Base-by-base conservation (phyloP, 2,797 vertebrate genomes). In the Lycodopsis pacificus region DNA sequence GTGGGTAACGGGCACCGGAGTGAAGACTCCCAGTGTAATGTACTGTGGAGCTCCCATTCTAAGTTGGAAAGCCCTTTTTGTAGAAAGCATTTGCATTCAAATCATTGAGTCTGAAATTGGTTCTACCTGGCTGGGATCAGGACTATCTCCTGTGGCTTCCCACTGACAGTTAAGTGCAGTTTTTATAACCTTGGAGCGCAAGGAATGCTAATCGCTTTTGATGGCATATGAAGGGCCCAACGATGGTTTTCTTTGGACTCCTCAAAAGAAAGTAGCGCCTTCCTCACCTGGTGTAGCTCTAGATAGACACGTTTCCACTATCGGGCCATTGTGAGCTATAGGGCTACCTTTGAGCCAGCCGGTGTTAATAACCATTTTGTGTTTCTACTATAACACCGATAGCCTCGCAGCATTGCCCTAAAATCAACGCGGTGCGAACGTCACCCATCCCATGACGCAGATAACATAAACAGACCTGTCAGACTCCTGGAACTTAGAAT, bases 31-130 rank as follows among this genome's bases (percentile, higher is more conserved):
- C 86, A 88, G 86, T 86, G 81, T 92, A 93, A 93, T 93, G 93
- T 90, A 89, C 83, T 88, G 86, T 84, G 89, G 86, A 88, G 87
- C 80, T 72, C 42, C 73, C 71, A 71, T 80, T 91, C 69, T 34
- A 56, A 87, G 90, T 82, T 82, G 81, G 92, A 91, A 90, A 86
- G 81, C 71, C 76, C 67, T 85, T 85, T 91, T 87, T 86, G 89
- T 91, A 44, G 86, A 71, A 79, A 86, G 87, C 84, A 95, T 95
- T 95, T 95, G 94, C 94, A 95, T 95, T 94, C 93, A 93, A 94
- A 94, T 95, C 92, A 94, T 87, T 91, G 88, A 92, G 89, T 94
- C 89, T 94, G 91, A 94, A 94, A 95, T 95, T 94, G 94, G 92
- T 94, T 95, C 90, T 91, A 93, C 92, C 92, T 93, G 91, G 88